Percentiles rank a stretch among this genome's conserved stretches.
Evolutionary conservation across 2,888 invertebrate genomes (phyloP).

Genomic region (Ormia ochracea): DNA sequence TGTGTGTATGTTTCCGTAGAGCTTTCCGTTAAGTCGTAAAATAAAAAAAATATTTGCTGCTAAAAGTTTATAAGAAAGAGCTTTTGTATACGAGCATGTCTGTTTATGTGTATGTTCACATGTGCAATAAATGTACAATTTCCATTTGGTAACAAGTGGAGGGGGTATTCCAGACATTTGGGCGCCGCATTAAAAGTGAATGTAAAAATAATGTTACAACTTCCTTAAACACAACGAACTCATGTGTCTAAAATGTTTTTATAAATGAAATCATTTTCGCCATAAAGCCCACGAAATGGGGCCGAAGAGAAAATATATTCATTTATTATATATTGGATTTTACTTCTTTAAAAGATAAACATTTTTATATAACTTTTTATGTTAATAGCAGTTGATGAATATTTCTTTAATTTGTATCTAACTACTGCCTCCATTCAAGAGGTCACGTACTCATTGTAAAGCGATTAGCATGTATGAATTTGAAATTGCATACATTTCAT

Average conservation of each 20-base stretch:
- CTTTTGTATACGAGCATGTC: background rate
- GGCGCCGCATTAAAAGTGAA: constrained; percentile 51
- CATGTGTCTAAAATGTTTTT: background rate
- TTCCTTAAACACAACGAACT: constrained; percentile 40
- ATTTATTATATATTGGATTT: background rate
- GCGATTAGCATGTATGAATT: background rate
- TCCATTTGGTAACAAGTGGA: constrained; percentile 43
- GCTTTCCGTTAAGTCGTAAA: constrained; percentile 5
- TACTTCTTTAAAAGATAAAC: constrained; percentile 2
- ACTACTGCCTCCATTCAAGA: background rate
- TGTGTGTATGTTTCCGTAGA: constrained; percentile 19
- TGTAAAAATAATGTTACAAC: constrained; percentile 32
- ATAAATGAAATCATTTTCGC: constrained; percentile 35
- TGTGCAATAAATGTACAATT: constrained; percentile 14
- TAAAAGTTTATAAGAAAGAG: too few relatives aligned
- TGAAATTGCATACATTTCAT: too few relatives aligned
- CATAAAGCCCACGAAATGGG: background rate
- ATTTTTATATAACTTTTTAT: too few relatives aligned
- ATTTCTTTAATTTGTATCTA: background rate
- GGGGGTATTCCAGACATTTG: constrained; percentile 56
- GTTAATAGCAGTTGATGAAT: background rate
- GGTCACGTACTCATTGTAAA: constrained; percentile 38
- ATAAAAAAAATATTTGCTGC: constrained; percentile 4
- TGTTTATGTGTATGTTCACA: background rate
- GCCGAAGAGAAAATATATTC: background rate